Conservation (phyloP, 2,797 vertebrate genomes). For the Sebastiscus tertius region DNA sequence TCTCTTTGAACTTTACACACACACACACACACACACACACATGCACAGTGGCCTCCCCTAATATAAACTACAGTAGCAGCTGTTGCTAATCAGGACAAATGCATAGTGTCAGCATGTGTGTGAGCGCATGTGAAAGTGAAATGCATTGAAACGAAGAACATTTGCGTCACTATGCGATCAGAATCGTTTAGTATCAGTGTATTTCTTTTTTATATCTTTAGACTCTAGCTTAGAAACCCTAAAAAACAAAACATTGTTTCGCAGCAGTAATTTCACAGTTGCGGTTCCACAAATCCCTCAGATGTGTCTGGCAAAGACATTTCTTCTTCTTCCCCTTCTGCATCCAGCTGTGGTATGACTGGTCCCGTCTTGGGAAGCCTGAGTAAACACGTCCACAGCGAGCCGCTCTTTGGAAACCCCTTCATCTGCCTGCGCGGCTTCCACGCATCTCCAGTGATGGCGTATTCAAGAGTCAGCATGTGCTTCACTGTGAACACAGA, state of each 20-base stretch:
- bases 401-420: slow-evolving; percentile 92
- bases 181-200: background rate
- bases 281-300: slow-evolving; percentile 47
- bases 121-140: slow-evolving; percentile 33
- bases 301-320: slow-evolving; percentile 51
- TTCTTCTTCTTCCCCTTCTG: slow-evolving; percentile 40
- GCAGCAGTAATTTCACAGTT: slow-evolving; percentile 53
- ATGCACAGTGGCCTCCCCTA: slow-evolving; percentile 41
- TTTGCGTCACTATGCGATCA: background rate
- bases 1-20: slow-evolving; percentile 77
- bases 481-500: slow-evolving; percentile 93
- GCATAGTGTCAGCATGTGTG: slow-evolving; percentile 60
- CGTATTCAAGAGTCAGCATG: slow-evolving; percentile 89
- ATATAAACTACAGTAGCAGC: slow-evolving; percentile 76
- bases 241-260: slow-evolving; percentile 12
- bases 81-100: slow-evolving; percentile 81
- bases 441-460: slow-evolving; percentile 86
- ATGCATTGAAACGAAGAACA: slow-evolving; percentile 2
- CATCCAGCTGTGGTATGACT: slow-evolving; percentile 50
- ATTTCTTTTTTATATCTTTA: background rate
- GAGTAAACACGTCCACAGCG: slow-evolving; percentile 93
- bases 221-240: background rate
- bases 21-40: slow-evolving; percentile 26
- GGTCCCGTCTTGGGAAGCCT: slow-evolving; percentile 83
- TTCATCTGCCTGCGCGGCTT: slow-evolving; percentile 87